Evolutionary conservation across 2,797 vertebrate species (phyloP).

Genomic region (Pteronotus mesoamericanus): DNA sequence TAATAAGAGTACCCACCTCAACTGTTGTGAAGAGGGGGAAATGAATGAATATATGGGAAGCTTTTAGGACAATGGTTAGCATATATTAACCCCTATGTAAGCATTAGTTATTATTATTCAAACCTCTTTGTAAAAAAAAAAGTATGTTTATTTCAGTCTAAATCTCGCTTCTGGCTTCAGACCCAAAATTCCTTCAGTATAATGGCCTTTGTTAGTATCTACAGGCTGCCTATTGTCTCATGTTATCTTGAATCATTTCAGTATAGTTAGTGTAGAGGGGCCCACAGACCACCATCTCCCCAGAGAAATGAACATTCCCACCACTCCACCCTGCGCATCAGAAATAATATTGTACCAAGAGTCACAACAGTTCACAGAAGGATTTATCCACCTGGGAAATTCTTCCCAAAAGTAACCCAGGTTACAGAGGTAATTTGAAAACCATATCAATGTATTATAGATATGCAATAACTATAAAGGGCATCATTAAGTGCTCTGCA

Average conservation of each 20-base stretch:
- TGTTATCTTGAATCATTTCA: neutral
- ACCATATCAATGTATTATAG: neutral
- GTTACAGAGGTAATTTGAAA: constrained; percentile 13
- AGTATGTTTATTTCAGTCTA: constrained; percentile 8
- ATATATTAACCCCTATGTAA: neutral
- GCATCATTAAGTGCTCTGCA: neutral
- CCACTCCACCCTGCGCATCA: neutral
- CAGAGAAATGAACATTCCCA: neutral
- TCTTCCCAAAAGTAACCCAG: neutral
- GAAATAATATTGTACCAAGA: neutral
- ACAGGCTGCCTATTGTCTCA: neutral
- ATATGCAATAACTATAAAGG: neutral
- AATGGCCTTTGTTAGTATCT: constrained; percentile 20
- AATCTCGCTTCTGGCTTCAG: constrained; percentile 30
- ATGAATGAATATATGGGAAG: neutral
- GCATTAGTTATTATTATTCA: constrained; percentile 5
- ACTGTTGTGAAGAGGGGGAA: neutral
- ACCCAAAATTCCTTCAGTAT: constrained; percentile 12
- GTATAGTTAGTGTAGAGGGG: neutral
- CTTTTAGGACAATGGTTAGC: neutral
- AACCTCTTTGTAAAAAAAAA: neutral
- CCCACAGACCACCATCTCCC: neutral
- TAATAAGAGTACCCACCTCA: neutral
- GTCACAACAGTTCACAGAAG: neutral
- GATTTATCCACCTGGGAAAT: neutral